Conservation (phyloP, 1,140 invertebrate genomes). For the Coenobita brevimanus region DNA sequence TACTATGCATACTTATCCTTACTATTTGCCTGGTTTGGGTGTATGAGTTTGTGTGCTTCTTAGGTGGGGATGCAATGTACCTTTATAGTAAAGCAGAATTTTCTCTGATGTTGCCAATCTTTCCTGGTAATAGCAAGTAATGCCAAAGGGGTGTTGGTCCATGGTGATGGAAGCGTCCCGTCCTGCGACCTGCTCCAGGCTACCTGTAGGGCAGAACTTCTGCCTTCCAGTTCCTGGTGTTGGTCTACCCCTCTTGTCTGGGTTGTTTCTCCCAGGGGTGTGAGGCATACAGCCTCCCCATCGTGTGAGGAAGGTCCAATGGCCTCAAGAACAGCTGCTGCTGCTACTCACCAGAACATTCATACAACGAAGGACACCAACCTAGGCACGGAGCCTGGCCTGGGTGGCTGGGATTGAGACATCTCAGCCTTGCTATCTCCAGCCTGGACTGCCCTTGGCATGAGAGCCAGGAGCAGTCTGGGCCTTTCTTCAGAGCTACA, state of each 20-base stretch:
- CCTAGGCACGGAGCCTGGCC: constrained; percentile 20
- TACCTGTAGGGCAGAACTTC: constrained; percentile 37
- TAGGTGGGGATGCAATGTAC: constrained; percentile 49
- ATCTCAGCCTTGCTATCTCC: not conserved
- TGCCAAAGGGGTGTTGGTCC: constrained; percentile 65
- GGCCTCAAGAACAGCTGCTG: not conserved
- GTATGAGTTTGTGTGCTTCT: constrained; percentile 38
- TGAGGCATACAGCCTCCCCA: constrained; percentile 34
- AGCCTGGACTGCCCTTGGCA: constrained; percentile 33
- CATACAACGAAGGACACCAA: constrained; percentile 24
- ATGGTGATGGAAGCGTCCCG: constrained; percentile 55
- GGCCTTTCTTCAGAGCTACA: constrained; percentile 2
- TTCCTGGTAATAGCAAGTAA: constrained; percentile 67
- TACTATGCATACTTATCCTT: constrained; percentile 45
- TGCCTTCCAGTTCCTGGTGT: constrained; percentile 34
- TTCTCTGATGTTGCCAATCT: constrained; percentile 61
- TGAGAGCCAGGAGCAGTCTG: constrained; percentile 39
- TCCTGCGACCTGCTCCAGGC: constrained; percentile 51
- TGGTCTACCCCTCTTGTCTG: constrained; percentile 48
- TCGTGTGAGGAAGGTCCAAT: constrained; percentile 29
- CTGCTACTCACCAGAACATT: too few species aligned
- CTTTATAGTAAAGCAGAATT: constrained; percentile 45
- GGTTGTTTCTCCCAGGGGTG: constrained; percentile 54
- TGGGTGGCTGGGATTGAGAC: not conserved
- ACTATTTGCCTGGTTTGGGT: constrained; percentile 32